Evolutionary conservation across 1,140 invertebrate species (phyloP).

Genomic region (Papilio helenus): DNA sequence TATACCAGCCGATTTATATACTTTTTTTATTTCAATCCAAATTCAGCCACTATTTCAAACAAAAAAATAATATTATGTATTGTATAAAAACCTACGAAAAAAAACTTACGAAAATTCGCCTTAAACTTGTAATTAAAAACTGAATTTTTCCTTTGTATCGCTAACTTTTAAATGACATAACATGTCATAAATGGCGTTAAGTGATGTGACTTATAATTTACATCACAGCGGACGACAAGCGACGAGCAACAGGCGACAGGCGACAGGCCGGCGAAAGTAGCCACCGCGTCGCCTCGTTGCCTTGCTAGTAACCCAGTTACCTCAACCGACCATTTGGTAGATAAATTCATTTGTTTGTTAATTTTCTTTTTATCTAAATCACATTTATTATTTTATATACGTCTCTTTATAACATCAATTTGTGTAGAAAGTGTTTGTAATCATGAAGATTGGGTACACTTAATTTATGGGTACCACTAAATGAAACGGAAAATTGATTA

Average conservation of each 20-base stretch:
- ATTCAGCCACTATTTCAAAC: no score
- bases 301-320: not conserved
- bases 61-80: no score
- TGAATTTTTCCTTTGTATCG: not conserved
- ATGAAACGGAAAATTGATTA: no score
- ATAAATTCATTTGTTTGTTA: constrained; percentile 2
- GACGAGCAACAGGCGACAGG: not conserved
- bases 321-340: not conserved
- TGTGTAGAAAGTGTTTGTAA: constrained; percentile 1
- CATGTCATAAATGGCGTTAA: constrained; percentile 6
- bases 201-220: constrained; percentile 23
- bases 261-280: constrained; percentile 22
- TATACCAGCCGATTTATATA: not conserved
- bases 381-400: not conserved
- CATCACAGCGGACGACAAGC: constrained; percentile 1
- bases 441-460: not conserved
- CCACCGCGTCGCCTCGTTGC: not conserved
- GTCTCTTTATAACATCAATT: not conserved
- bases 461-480: constrained; percentile 1
- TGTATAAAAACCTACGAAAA: no score
- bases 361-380: constrained; percentile 19
- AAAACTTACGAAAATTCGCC: no score
- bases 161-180: not conserved
- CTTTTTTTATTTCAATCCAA: no score
- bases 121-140: no score